Base-by-base conservation (phyloP, 2,113 vertebrate genomes). In the Lagopus leucura region DNA sequence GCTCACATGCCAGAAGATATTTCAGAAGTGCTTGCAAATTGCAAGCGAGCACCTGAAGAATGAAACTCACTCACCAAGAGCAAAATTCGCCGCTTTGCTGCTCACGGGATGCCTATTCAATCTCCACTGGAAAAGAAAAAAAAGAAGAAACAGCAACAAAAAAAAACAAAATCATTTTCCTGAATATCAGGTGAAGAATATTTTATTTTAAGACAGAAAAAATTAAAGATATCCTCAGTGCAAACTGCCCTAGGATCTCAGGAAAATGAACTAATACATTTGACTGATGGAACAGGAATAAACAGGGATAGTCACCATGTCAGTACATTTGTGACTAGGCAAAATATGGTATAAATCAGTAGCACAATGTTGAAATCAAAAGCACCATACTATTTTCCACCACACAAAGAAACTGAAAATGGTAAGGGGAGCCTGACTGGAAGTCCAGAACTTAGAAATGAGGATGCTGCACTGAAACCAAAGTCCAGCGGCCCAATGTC, bases 1-100 rank as follows among this genome's bases (percentile, higher is more conserved):
- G 32, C 32, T 92, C 52, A 89, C 43, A 65, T n/a, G 38, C 50
- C 65, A 88, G 24, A 89, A 91, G 38, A 87, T 50, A 60, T 66
- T 54, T 91, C 47, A 82, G 71, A 90, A 88, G 19, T n/a, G 45
- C 42, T 86, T 88, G 24, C 12, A 90, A 80, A 91, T 81, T 71
- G 15, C 75, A 63, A 47, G 52, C 10, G 57, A 82, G 70, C 25
- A 81, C 10, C 80, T 74, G 50, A 86, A 88, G 80, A 78, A 25
- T n/a, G 36, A 80, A 15, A 17, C 15, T 57, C 0, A 0, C 1
- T 0, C 78, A 92, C 60, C 40, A 73, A 60, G 64, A 85, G 58
- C 40, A 91, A 78, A 82, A 82, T 85, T 89, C 63, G 58, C 60
- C 2, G 2, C 36, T 8, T 43, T 16, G 22, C 40, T 91, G 10